Evolutionary conservation across 2,113 vertebrate species (phyloP).

Genomic region (Vulpes lagopus): DNA sequence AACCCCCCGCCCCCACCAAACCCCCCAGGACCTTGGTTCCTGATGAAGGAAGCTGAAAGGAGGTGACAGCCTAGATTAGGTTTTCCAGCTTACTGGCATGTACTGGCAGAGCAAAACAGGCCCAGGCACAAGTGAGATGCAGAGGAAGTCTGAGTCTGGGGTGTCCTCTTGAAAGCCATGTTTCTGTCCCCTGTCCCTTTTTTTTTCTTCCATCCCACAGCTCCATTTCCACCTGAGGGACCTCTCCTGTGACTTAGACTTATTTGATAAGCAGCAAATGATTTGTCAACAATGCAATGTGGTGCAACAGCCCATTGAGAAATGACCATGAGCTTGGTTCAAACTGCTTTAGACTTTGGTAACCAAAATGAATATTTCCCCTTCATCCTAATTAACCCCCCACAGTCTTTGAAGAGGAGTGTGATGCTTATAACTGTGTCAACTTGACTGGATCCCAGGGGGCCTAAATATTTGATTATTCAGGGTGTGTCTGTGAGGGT

Average conservation of each 20-base stretch:
- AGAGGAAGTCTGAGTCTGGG: background rate
- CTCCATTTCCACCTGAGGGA: background rate
- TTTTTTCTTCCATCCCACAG: background rate
- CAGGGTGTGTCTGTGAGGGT: background rate
- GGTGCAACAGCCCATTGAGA: background rate
- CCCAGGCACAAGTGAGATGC: background rate
- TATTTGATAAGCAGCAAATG: background rate
- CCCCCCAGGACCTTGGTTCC: background rate
- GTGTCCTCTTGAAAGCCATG: background rate
- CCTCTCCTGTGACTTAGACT: background rate
- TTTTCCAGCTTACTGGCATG: background rate
- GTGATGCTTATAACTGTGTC: background rate
- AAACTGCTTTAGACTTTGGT: background rate
- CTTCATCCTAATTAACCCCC: background rate
- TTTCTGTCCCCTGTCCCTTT: background rate
- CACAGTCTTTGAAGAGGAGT: background rate
- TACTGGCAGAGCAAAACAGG: background rate
- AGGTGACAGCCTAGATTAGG: background rate
- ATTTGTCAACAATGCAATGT: conserved; percentile 27
- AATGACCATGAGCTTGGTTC: background rate
- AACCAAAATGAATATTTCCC: background rate
- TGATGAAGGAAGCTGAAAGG: background rate
- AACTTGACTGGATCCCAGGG: background rate
- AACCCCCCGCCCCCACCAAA: rapidly evolving
- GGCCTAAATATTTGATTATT: background rate